Conservation (phyloP, 2,888 invertebrate species). For the Tricholauxania praeusta region DNA sequence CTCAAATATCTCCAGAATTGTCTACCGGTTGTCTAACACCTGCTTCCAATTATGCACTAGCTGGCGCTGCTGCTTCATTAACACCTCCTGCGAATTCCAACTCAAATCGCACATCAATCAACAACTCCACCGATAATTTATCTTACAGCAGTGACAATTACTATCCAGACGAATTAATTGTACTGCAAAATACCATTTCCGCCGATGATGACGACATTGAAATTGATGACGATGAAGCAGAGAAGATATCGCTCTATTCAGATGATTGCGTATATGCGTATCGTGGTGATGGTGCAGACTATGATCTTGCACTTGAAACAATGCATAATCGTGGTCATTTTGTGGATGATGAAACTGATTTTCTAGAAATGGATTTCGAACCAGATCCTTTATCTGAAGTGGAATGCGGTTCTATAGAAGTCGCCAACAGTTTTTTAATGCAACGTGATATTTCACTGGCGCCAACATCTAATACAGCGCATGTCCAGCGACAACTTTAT, state of each 20-base stretch:
- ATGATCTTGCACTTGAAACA: conserved; percentile 55
- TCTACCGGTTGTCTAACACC: background rate
- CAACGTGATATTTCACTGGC: conserved; percentile 50
- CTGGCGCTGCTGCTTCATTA: conserved; percentile 43
- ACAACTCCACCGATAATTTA: conserved; percentile 67
- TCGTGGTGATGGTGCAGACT: conserved; percentile 64
- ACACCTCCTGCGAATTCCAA: conserved; percentile 41
- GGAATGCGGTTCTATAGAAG: conserved; percentile 54
- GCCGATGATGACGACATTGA: conserved; percentile 54
- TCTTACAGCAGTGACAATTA: conserved; percentile 66
- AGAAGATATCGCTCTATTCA: conserved; percentile 65
- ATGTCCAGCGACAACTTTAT: conserved; percentile 56
- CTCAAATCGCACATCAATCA: conserved; percentile 62
- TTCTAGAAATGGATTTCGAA: conserved; percentile 68
- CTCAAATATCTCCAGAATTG: conserved; percentile 11
- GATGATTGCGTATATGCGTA: conserved; percentile 68
- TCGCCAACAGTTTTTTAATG: conserved; percentile 50
- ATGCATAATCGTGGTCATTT: conserved; percentile 44
- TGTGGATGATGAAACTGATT: conserved; percentile 67
- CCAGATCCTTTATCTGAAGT: conserved; percentile 67
- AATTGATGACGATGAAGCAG: conserved; percentile 58
- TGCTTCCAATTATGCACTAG: conserved; percentile 4
- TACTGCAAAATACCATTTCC: conserved; percentile 55
- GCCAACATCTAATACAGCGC: conserved; percentile 42
- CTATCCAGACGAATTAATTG: conserved; percentile 62